Conservation (phyloP, 2,797 vertebrate genomes). For the Okamejei kenojei region DNA sequence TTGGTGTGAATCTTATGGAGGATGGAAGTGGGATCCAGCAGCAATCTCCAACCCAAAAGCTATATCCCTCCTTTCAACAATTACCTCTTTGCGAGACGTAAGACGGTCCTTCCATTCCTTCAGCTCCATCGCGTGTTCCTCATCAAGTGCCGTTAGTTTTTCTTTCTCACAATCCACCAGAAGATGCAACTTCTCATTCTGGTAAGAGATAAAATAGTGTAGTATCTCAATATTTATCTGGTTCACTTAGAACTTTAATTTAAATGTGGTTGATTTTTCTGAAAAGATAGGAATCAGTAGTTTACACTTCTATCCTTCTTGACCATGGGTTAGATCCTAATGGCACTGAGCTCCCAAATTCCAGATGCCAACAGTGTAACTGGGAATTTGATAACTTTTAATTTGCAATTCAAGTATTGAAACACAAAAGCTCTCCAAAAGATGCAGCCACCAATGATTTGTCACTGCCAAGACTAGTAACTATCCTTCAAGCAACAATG, state of each 20-base stretch:
- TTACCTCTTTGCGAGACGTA: slow-evolving; percentile 53
- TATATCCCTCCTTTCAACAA: not conserved
- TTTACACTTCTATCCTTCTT: not conserved
- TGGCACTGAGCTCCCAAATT: no score
- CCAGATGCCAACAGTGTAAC: not conserved
- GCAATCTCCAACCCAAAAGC: not conserved
- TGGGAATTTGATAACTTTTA: not conserved
- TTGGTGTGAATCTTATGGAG: not conserved
- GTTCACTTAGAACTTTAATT: not conserved
- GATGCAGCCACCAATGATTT: not conserved
- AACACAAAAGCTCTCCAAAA: not conserved
- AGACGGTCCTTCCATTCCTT: slow-evolving; percentile 56
- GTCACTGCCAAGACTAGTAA: not conserved
- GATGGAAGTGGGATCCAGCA: not conserved
- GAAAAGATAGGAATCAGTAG: no score
- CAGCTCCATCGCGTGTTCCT: slow-evolving; percentile 58
- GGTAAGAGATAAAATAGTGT: not conserved
- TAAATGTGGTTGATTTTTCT: not conserved
- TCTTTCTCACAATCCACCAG: slow-evolving; percentile 55
- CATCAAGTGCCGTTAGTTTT: slow-evolving; percentile 54
- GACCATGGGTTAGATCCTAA: not conserved
- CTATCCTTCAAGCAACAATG: not conserved
- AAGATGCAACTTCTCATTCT: slow-evolving; percentile 56
- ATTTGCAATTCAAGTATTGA: not conserved
- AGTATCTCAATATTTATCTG: not conserved